These are phyloP conservation scores for Spizella passerina DNA, from an alignment of 2,797 vertebrate genomes.

Conservation along the genomic window DNA sequence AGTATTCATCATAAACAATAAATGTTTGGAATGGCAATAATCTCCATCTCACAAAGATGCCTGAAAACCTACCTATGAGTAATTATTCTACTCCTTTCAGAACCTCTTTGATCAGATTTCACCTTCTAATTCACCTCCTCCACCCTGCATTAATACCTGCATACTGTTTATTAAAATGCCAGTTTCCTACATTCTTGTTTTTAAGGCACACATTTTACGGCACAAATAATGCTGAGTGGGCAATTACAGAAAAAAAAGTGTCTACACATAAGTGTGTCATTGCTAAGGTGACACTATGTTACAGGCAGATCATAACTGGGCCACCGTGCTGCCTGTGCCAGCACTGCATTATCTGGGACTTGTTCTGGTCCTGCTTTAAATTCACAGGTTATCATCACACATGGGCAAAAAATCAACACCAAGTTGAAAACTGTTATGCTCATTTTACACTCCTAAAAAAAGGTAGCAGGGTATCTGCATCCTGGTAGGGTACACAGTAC, in stretches of 20 bases:
- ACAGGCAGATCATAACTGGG: neutral
- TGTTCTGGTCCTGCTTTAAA: neutral
- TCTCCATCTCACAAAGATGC: neutral
- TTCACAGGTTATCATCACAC: neutral
- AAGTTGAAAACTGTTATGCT: neutral
- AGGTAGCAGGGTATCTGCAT: neutral
- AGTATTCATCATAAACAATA: neutral
- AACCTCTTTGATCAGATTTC: conserved; percentile 17
- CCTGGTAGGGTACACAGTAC: neutral
- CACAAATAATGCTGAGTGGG: neutral
- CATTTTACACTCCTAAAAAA: neutral
- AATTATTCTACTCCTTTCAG: neutral
- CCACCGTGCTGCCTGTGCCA: neutral
- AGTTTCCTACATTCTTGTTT: neutral
- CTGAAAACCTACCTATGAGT: neutral
- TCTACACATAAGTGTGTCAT: neutral
- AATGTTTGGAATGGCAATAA: neutral
- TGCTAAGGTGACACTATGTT: neutral
- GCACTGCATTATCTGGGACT: neutral
- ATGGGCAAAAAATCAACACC: neutral
- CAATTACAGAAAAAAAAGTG: neutral
- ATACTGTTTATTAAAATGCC: neutral
- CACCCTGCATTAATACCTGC: neutral
- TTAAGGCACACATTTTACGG: neutral
- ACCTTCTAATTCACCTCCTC: neutral